These are phyloP conservation scores for Pangasius djambal DNA, from an alignment of 2,797 vertebrate species.

Conservation along the genomic window DNA sequence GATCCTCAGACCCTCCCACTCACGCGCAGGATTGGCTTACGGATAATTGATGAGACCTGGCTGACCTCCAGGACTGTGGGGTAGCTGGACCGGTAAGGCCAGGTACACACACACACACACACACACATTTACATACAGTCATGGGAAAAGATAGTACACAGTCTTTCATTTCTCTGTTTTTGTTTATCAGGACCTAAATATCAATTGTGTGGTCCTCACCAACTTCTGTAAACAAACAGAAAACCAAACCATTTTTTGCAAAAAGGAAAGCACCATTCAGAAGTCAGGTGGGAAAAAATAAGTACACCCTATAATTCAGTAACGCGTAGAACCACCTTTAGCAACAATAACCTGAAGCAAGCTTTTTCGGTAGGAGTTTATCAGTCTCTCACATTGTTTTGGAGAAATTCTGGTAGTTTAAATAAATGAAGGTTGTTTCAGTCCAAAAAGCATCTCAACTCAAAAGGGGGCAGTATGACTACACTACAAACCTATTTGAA, in stretches of 20 bases:
- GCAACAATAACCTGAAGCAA: neutral
- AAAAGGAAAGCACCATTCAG: no score
- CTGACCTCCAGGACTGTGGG: constrained; percentile 73
- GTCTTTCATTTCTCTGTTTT: neutral
- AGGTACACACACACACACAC: neutral
- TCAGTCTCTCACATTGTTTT: neutral
- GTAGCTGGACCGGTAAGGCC: constrained; percentile 67
- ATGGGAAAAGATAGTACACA: neutral
- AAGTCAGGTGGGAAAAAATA: neutral
- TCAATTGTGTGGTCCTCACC: neutral
- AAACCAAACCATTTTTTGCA: neutral
- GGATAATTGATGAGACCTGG: constrained; percentile 84
- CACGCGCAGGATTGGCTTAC: constrained; percentile 80
- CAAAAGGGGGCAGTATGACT: constrained; percentile 59
- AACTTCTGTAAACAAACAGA: neutral
- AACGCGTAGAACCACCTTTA: neutral
- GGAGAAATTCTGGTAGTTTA: no score
- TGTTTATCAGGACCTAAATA: neutral
- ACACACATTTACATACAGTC: neutral
- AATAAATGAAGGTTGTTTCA: neutral
- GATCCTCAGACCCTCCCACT: constrained; percentile 79
- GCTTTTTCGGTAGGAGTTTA: no score
- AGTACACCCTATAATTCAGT: neutral
- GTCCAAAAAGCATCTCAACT: neutral
- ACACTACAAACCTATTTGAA: constrained; percentile 31